Evolutionary conservation across 2,797 vertebrate genomes (phyloP).

Genomic region (Schizopygopsis pylzovi): DNA sequence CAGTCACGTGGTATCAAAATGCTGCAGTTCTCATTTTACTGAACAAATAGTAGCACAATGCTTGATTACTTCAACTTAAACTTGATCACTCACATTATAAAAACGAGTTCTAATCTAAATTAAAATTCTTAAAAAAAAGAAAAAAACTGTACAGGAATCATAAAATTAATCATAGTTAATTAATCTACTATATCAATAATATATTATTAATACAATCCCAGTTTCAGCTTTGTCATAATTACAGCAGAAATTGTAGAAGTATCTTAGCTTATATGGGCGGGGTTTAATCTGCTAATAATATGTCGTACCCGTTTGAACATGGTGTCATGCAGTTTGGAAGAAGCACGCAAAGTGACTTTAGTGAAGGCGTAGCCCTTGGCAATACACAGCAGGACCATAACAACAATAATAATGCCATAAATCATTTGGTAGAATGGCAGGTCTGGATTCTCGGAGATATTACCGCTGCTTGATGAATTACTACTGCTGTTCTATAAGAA

Average conservation of each 20-base stretch:
- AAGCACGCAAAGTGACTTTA: constrained; percentile 73
- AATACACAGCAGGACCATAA: constrained; percentile 64
- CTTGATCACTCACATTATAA: neutral
- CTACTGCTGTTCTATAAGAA: constrained; percentile 19
- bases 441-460: constrained; percentile 69
- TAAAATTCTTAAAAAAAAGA: neutral
- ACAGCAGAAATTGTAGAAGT: neutral
- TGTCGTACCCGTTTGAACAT: constrained; percentile 79
- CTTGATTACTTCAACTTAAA: neutral
- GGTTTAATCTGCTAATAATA: neutral
- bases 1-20: neutral
- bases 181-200: constrained; percentile 1
- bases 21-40: constrained; percentile 15
- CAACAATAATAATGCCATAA: constrained; percentile 67
- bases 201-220: neutral
- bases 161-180: neutral
- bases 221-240: constrained; percentile 55
- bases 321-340: constrained; percentile 75
- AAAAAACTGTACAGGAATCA: neutral
- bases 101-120: neutral
- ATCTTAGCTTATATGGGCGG: neutral
- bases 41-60: neutral
- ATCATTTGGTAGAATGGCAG: constrained; percentile 76
- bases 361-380: constrained; percentile 76
- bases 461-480: constrained; percentile 12